Evolutionary conservation across 2,113 vertebrate genomes (phyloP).

Genomic region (Sclerurus mexicanus): DNA sequence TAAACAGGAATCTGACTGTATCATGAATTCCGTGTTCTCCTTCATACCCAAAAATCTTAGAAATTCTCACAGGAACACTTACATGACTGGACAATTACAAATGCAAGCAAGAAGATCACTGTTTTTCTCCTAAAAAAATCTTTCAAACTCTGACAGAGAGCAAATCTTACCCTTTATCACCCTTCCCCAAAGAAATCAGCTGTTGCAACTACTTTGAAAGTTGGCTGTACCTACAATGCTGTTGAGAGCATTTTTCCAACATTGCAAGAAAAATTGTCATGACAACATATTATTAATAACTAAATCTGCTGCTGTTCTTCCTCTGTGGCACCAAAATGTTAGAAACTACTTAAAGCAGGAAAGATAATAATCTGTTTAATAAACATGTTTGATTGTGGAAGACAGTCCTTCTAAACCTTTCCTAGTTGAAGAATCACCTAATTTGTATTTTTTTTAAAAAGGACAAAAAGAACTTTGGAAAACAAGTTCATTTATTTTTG

Average conservation of each 20-base stretch:
- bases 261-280: constrained; percentile 57
- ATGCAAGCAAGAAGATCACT: background rate
- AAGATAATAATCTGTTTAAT: constrained; percentile 48
- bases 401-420: background rate
- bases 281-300: constrained; percentile 69
- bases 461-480: background rate
- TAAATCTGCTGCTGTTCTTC: constrained; percentile 48
- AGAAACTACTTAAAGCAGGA: constrained; percentile 36
- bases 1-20: background rate
- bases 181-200: background rate
- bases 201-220: background rate
- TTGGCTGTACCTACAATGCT: constrained; percentile 5
- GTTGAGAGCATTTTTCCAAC: constrained; percentile 26
- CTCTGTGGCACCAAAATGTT: constrained; percentile 33
- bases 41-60: background rate
- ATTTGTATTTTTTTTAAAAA: background rate
- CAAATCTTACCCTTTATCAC: background rate
- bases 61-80: background rate
- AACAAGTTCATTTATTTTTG: background rate
- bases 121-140: background rate
- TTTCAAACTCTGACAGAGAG: background rate
- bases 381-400: constrained; percentile 25
- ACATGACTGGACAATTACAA: background rate
- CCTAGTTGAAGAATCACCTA: background rate
- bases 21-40: background rate